Conservation (phyloP, 2,888 invertebrate species). For the Aphodius granarius region DNA sequence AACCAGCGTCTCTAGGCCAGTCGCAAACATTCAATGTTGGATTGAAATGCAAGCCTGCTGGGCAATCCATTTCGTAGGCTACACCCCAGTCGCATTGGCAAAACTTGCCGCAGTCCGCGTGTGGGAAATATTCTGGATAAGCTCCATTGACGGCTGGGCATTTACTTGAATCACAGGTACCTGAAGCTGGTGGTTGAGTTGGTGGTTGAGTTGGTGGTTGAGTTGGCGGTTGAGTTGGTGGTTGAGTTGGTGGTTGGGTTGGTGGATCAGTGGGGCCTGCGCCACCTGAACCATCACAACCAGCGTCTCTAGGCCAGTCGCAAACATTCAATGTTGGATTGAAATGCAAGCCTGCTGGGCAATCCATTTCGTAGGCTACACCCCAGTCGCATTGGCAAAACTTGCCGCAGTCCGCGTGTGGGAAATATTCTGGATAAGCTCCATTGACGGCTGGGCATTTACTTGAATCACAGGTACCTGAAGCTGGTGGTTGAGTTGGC, state of each 20-base stretch:
- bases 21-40: slow-evolving; percentile 13
- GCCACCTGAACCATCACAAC: not conserved
- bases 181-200: not conserved
- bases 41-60: slow-evolving; percentile 12
- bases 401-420: slow-evolving; percentile 25
- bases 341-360: slow-evolving; percentile 24
- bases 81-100: slow-evolving; percentile 14
- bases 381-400: slow-evolving; percentile 27
- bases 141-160: not conserved
- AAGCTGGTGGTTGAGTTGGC: not conserved
- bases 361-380: slow-evolving; percentile 19
- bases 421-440: slow-evolving; percentile 8
- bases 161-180: not conserved
- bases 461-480: not conserved
- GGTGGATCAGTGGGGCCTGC: not conserved
- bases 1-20: slow-evolving; percentile 8
- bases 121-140: not conserved
- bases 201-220: not conserved
- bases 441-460: slow-evolving; percentile 24
- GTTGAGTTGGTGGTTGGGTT: not conserved
- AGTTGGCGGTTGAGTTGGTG: not conserved
- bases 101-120: slow-evolving; percentile 7
- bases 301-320: slow-evolving; percentile 19
- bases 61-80: not conserved
- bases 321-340: slow-evolving; percentile 16